Conservation (phyloP, 2,113 vertebrate species). For the Epinephelus fuscoguttatus region DNA sequence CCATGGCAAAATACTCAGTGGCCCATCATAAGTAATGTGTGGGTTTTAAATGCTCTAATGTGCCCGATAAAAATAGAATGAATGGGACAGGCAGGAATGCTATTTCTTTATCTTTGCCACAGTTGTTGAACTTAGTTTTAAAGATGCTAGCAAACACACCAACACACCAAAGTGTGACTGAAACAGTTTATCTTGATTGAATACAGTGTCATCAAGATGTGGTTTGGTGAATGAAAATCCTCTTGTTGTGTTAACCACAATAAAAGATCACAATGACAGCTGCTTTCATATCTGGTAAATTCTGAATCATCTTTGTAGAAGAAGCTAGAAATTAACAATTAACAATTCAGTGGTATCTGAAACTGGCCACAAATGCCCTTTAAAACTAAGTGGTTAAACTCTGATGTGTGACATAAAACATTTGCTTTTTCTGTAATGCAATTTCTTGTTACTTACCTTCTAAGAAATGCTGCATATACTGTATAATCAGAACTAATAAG, state of each 20-base stretch:
- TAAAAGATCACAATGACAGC: background rate
- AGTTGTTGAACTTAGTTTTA: slow-evolving; percentile 1
- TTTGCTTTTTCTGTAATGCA: background rate
- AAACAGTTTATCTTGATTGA: background rate
- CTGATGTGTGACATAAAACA: background rate
- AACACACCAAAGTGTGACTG: background rate
- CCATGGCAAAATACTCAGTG: slow-evolving; percentile 43
- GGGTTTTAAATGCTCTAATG: slow-evolving; percentile 44
- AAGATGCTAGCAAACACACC: background rate
- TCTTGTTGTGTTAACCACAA: background rate
- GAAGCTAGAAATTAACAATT: background rate
- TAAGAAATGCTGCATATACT: too few species aligned
- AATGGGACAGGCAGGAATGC: background rate
- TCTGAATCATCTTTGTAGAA: background rate
- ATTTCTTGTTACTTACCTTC: background rate
- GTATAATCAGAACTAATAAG: too few species aligned
- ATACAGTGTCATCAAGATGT: background rate
- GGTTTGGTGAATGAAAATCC: background rate
- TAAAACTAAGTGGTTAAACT: background rate
- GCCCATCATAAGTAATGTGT: slow-evolving; percentile 46
- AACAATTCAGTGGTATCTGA: background rate
- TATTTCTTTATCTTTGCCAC: slow-evolving; percentile 6
- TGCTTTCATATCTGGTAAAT: background rate
- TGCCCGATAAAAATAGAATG: slow-evolving; percentile 36
- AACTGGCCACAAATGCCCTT: background rate